These are phyloP conservation scores for Macrosoma leucophasiata DNA, from an alignment of 2,888 invertebrate genomes.

Conservation along the genomic window DNA sequence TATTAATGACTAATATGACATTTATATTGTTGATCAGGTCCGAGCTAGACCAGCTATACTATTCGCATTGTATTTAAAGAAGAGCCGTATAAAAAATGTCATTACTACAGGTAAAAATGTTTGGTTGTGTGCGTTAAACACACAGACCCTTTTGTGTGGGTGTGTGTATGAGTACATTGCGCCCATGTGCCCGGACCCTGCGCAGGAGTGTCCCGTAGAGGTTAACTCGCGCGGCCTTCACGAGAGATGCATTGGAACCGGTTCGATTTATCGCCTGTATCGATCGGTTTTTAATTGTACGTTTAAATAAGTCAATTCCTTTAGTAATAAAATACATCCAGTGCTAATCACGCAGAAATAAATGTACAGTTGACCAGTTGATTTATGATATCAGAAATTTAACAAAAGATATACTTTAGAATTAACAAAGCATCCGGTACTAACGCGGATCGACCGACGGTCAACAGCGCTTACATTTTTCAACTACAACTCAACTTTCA, in stretches of 20 bases:
- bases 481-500: conserved; percentile 54
- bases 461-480: conserved; percentile 53
- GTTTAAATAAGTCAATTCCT: too few species aligned
- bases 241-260: conserved; percentile 66
- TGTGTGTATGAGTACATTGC: conserved; percentile 33
- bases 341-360: too few species aligned
- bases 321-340: too few species aligned
- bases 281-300: conserved; percentile 31
- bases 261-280: conserved; percentile 47
- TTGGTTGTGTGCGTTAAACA: conserved; percentile 34
- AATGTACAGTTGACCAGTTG: too few species aligned
- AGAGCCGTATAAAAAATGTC: conserved; percentile 46
- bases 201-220: conserved; percentile 60
- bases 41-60: conserved; percentile 20
- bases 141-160: conserved; percentile 25
- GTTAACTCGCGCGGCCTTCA: conserved; percentile 69
- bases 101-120: conserved; percentile 56
- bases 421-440: too few species aligned
- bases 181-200: conserved; percentile 46
- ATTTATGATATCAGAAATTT: too few species aligned
- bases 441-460: too few species aligned
- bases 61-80: conserved; percentile 41
- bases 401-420: too few species aligned
- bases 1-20: too few species aligned
- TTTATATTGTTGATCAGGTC: conserved; percentile 19